Percentiles rank a stretch among this genome's conserved stretches.
Conservation (phyloP, 2,888 invertebrate species). For the Lasioglossum oenotherae region DNA sequence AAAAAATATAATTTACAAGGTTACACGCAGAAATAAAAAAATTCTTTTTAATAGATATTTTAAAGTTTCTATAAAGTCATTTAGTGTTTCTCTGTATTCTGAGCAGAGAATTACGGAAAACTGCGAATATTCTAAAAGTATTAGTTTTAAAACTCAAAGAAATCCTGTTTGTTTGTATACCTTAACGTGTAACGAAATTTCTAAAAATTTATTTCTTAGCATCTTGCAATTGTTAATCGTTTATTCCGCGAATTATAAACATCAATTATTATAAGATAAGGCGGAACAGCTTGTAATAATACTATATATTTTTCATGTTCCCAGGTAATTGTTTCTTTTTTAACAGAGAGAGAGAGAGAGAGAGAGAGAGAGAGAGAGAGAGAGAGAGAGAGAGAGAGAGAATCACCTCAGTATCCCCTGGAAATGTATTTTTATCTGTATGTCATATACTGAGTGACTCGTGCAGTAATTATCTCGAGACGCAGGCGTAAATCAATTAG, state of each 20-base stretch:
- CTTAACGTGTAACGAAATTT: background rate
- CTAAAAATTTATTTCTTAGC: background rate
- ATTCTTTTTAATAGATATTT: no score
- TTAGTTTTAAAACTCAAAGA: no score
- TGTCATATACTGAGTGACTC: background rate
- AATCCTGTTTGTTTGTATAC: no score
- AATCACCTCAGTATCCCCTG: background rate
- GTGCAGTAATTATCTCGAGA: conserved; percentile 20
- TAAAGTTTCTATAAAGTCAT: no score
- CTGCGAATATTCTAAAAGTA: no score
- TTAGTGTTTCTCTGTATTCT: no score
- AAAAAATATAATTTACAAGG: no score
- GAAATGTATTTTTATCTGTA: background rate
- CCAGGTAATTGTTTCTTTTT: background rate
- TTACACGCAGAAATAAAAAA: no score
- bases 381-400: no score
- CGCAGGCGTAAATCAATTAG: conserved; percentile 27
- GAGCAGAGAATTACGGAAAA: no score
- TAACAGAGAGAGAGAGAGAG: no score
- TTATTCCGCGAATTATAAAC: background rate
- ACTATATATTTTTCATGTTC: background rate
- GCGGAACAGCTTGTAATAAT: background rate
- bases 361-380: no score
- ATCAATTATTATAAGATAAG: background rate
- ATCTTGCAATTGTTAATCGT: background rate